Evolutionary conservation across 92 coral and sea anemone species (phyloP).

Genomic region (Diadumene lineata): DNA sequence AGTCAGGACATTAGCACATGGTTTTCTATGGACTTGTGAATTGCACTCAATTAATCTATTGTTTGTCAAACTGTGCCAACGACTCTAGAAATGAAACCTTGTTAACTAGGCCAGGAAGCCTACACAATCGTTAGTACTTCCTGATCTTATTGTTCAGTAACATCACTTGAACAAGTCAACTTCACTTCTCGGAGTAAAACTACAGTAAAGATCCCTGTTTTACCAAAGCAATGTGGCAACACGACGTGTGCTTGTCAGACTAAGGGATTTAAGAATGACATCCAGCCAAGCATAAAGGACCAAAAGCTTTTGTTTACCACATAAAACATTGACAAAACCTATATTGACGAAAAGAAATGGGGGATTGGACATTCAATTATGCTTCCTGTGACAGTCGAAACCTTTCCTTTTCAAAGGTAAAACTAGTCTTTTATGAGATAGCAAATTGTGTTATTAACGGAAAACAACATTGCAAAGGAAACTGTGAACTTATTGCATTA

Average conservation of each 20-base stretch:
- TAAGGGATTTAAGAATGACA: background rate
- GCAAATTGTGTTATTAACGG: conserved; percentile 1
- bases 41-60: conserved; percentile 36
- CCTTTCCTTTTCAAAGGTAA: conserved; percentile 2
- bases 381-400: background rate
- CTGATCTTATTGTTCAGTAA: background rate
- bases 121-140: background rate
- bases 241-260: too few relatives aligned
- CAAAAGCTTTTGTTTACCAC: conserved; percentile 3
- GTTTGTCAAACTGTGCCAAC: conserved; percentile 29
- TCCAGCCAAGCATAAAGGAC: conserved; percentile 3
- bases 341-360: background rate
- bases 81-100: conserved; percentile 20
- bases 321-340: conserved; percentile 3
- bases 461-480: background rate
- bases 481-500: background rate
- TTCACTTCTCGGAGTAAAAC: too few relatives aligned
- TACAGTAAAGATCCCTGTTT: background rate
- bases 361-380: conserved; percentile 22
- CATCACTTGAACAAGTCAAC: too few relatives aligned
- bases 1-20: conserved; percentile 72
- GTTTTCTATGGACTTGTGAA: conserved; percentile 42
- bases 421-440: background rate
- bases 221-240: background rate
- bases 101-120: conserved; percentile 8